Evolutionary conservation across 1,140 invertebrate genomes (phyloP).

Genomic region (Ostrea denselamellosa): DNA sequence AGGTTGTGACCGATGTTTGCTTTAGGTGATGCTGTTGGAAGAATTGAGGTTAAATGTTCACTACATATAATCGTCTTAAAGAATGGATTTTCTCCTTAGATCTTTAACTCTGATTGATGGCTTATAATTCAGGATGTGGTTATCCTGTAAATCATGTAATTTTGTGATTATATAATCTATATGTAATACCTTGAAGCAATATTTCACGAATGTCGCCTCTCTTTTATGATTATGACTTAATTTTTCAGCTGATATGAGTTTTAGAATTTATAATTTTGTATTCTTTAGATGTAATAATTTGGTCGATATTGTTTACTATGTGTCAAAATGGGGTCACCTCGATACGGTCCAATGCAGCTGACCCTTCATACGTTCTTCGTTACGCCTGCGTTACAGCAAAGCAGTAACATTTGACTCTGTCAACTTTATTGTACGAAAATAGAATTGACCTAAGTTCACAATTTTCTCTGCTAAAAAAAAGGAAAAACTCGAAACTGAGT

Average conservation of each 20-base stretch:
- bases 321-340: not conserved
- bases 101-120: no score
- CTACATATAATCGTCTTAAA: not conserved
- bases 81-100: not conserved
- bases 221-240: no score
- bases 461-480: not conserved
- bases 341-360: slow-evolving; percentile 1
- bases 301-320: not conserved
- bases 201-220: no score
- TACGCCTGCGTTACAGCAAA: not conserved
- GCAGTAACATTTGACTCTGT: not conserved
- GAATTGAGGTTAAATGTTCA: not conserved
- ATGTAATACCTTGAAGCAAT: no score
- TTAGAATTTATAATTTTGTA: not conserved
- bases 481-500: no score
- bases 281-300: not conserved
- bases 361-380: not conserved
- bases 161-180: no score
- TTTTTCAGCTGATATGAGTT: no score
- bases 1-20: not conserved
- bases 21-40: not conserved
- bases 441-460: slow-evolving; percentile 13
- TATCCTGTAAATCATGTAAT: no score
- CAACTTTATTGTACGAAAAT: not conserved
- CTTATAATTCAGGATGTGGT: no score